These are phyloP conservation scores for Pedicia rivosa DNA, from an alignment of 2,888 invertebrate genomes.

Conservation along the genomic window DNA sequence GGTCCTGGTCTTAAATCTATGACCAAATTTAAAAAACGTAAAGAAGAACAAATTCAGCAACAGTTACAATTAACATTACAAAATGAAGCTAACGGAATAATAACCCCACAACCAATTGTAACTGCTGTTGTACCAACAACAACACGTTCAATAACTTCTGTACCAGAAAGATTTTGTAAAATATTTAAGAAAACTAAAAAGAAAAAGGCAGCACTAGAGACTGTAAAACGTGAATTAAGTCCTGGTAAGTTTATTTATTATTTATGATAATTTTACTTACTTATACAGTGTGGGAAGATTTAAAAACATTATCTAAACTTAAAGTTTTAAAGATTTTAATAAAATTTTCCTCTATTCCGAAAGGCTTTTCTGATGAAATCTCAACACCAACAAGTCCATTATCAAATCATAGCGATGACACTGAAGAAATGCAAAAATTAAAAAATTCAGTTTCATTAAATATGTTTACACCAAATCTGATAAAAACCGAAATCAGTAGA, in stretches of 20 bases:
- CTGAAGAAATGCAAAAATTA: neutral
- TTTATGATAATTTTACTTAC: conserved; percentile 10
- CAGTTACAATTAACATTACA: conserved; percentile 5
- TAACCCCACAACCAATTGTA: too few relatives aligned
- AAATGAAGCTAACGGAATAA: too few relatives aligned
- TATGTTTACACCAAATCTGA: too few relatives aligned
- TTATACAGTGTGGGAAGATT: too few relatives aligned
- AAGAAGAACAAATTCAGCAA: conserved; percentile 26
- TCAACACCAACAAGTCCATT: conserved; percentile 3
- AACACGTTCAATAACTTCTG: conserved; percentile 14
- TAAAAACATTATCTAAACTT: too few relatives aligned
- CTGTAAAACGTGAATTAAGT: neutral
- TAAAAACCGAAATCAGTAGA: conserved; percentile 2
- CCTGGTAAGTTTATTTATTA: conserved; percentile 17
- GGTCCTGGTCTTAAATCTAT: conserved; percentile 69
- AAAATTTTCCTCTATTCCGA: neutral
- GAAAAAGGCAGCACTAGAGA: conserved; percentile 11
- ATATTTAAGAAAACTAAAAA: conserved; percentile 32
- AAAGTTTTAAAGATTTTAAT: too few relatives aligned
- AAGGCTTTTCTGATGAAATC: neutral
- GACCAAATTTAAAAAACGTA: conserved; percentile 51
- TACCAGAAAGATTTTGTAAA: conserved; percentile 29
- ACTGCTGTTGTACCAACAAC: neutral
- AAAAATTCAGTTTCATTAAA: too few relatives aligned
- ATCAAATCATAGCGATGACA: conserved; percentile 4